Conservation (phyloP, 2,888 invertebrate genomes). For the Leucophenga montana region DNA sequence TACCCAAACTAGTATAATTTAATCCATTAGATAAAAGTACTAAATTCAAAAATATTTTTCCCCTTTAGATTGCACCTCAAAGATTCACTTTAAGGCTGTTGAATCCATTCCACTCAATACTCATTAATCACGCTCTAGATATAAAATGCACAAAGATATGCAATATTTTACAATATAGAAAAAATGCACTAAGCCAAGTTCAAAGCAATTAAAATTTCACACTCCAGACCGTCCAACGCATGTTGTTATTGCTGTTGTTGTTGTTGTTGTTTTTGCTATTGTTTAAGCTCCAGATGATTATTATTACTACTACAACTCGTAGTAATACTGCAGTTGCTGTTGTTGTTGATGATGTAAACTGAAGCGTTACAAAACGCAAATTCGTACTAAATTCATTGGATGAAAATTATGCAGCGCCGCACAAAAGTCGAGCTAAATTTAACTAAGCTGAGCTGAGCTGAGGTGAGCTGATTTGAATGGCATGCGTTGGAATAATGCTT, state of each 20-base stretch:
- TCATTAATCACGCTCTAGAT: too few relatives aligned
- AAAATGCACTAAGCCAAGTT: neutral
- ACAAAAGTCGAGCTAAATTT: neutral
- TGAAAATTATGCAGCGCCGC: conserved; percentile 15
- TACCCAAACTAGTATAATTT: too few relatives aligned
- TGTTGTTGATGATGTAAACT: conserved; percentile 31
- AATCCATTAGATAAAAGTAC: too few relatives aligned
- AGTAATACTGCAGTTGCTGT: neutral
- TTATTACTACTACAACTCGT: neutral
- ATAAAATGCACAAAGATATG: too few relatives aligned
- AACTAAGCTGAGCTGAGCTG: neutral
- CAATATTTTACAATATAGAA: too few relatives aligned
- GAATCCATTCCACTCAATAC: too few relatives aligned
- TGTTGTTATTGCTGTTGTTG: conserved; percentile 44
- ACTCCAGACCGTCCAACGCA: conserved; percentile 55
- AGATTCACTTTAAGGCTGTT: too few relatives aligned
- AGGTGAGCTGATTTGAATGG: conserved; percentile 13
- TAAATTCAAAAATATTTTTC: too few relatives aligned
- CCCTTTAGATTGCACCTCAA: too few relatives aligned
- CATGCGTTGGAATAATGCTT: neutral
- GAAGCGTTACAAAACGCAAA: conserved; percentile 23
- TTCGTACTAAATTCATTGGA: conserved; percentile 16
- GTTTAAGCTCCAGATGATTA: conserved; percentile 39
- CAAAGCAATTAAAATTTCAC: conserved; percentile 9
- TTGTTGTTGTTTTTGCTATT: conserved; percentile 2